Conservation (phyloP, 2,888 invertebrate genomes). For the Pammene fasciana region DNA sequence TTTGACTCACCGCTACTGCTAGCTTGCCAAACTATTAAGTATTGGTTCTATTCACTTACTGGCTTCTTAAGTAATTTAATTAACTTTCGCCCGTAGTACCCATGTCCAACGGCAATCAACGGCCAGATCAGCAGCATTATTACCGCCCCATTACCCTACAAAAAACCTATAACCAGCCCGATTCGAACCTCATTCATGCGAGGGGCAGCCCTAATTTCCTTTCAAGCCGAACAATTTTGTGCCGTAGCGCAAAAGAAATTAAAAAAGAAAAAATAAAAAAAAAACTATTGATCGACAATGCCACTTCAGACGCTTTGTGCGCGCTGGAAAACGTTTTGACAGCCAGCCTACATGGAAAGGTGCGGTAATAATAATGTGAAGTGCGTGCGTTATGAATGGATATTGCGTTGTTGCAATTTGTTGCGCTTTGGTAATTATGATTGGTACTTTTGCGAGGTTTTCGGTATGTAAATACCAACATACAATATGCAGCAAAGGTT, state of each 20-base stretch:
- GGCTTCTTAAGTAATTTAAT: background rate
- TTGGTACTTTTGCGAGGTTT: background rate
- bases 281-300: conserved; percentile 79
- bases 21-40: too few species aligned
- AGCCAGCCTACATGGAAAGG: conserved; percentile 60
- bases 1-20: too few species aligned
- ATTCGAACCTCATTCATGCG: conserved; percentile 71
- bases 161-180: conserved; percentile 75
- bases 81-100: conserved; percentile 18
- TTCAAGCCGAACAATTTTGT: conserved; percentile 72
- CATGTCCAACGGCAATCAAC: conserved; percentile 42
- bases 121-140: conserved; percentile 59
- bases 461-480: background rate
- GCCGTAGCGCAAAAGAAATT: conserved; percentile 68
- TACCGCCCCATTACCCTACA: conserved; percentile 75
- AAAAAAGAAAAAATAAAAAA: conserved; percentile 55
- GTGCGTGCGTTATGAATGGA: conserved; percentile 21
- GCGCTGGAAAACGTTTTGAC: conserved; percentile 79
- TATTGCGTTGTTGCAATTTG: conserved; percentile 32
- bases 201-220: conserved; percentile 76
- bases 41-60: background rate
- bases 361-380: conserved; percentile 35
- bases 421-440: conserved; percentile 15
- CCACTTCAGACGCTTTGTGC: conserved; percentile 78
- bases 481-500: background rate